These are phyloP conservation scores for Chelidonichthys spinosus DNA, from an alignment of 2,797 vertebrate genomes.

Conservation along the genomic window DNA sequence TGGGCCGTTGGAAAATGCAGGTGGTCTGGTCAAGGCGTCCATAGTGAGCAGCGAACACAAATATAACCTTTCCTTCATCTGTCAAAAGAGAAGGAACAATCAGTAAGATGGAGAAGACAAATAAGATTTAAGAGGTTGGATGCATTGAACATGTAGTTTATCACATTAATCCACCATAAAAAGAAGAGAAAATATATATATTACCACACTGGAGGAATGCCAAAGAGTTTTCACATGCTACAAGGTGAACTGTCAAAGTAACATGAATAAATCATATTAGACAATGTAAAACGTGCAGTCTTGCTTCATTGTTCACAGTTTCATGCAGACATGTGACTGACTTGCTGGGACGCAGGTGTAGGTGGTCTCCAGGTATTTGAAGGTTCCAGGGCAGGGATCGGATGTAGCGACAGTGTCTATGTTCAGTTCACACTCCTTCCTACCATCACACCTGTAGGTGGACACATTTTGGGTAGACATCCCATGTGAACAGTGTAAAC, in stretches of 20 bases:
- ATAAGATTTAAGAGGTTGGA: neutral
- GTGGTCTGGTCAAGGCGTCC: constrained; percentile 58
- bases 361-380: constrained; percentile 60
- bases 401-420: neutral
- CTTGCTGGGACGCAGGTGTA: constrained; percentile 55
- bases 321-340: constrained; percentile 11
- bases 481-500: neutral
- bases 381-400: constrained; percentile 31
- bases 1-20: neutral
- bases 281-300: neutral
- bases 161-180: neutral
- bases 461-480: neutral
- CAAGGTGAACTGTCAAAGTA: constrained; percentile 27
- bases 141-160: neutral
- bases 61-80: constrained; percentile 50
- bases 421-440: constrained; percentile 44
- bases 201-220: constrained; percentile 53
- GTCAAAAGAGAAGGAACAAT: neutral
- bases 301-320: neutral
- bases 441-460: constrained; percentile 60
- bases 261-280: constrained; percentile 18
- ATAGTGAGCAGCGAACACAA: constrained; percentile 46
- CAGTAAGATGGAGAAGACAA: neutral
- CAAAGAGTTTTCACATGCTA: constrained; percentile 47
- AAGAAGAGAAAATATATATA: neutral